Percentiles rank a stretch among this genome's conserved stretches.
These are phyloP conservation scores for Sphenopsis melanotis DNA, from an alignment of 2,797 vertebrate genomes.

Conservation along the genomic window DNA sequence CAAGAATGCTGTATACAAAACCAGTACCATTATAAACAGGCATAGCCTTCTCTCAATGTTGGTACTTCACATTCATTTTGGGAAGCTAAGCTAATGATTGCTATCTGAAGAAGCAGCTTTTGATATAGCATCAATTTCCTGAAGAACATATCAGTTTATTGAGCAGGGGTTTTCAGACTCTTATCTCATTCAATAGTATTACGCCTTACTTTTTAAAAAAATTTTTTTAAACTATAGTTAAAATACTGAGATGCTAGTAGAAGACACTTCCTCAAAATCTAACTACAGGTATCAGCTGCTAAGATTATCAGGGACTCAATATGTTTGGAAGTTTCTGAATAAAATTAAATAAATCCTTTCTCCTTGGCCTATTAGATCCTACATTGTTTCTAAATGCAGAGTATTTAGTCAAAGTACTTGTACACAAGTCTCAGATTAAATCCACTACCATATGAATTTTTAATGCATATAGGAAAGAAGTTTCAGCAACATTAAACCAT, in stretches of 20 bases:
- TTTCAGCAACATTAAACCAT: background rate
- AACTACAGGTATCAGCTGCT: background rate
- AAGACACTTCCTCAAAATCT: background rate
- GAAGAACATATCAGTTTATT: constrained; percentile 52
- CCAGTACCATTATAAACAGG: background rate
- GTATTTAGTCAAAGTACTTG: background rate
- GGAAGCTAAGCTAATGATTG: constrained; percentile 8
- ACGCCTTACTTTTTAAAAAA: background rate
- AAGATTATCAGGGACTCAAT: background rate
- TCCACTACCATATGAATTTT: background rate
- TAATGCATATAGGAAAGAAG: background rate
- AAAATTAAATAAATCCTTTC: background rate
- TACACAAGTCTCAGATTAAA: background rate
- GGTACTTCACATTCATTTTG: background rate
- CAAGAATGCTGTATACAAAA: background rate
- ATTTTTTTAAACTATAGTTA: background rate
- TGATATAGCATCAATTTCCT: constrained; percentile 59
- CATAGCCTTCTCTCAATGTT: background rate
- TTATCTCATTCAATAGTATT: constrained; percentile 35
- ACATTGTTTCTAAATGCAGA: background rate
- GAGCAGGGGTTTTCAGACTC: background rate
- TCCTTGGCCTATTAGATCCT: background rate
- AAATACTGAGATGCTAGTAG: background rate
- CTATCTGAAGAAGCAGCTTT: constrained; percentile 48
- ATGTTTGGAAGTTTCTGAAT: background rate